Conservation (phyloP, 2,888 invertebrate species). For the Drosophila kuntzei region DNA sequence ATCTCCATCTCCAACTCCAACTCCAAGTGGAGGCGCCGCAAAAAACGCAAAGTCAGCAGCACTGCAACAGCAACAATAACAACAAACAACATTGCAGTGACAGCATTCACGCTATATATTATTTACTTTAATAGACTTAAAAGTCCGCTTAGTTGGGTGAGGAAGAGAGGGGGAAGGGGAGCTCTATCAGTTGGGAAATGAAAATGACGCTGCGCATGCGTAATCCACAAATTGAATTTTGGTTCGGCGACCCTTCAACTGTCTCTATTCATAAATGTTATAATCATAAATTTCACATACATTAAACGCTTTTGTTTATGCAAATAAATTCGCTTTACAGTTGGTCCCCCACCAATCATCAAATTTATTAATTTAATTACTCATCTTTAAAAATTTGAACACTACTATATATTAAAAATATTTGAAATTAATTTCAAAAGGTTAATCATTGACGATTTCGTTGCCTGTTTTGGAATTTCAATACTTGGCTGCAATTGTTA, state of each 20-base stretch:
- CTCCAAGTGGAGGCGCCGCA: conserved; percentile 50
- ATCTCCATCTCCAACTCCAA: conserved; percentile 22
- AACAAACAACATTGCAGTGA: conserved; percentile 49
- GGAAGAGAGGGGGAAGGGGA: not conserved
- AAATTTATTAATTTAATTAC: conserved; percentile 33
- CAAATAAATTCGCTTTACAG: conserved; percentile 40
- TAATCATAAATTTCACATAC: conserved; percentile 61
- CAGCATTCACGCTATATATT: conserved; percentile 72
- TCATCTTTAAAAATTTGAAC: not conserved
- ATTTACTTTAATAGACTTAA: conserved; percentile 75
- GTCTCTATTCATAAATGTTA: conserved; percentile 56
- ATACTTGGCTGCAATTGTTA: conserved; percentile 52
- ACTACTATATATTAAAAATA: conserved; percentile 1
- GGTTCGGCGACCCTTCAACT: conserved; percentile 64
- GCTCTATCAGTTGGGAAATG: conserved; percentile 63
- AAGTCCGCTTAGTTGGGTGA: conserved; percentile 23
- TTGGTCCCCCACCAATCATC: not conserved
- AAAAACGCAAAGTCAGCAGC: conserved; percentile 68
- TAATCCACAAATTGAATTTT: conserved; percentile 40
- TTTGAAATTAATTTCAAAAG: conserved; percentile 9
- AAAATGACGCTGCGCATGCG: conserved; percentile 42
- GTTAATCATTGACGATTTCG: conserved; percentile 36
- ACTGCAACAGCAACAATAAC: conserved; percentile 29
- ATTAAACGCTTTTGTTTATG: conserved; percentile 43
- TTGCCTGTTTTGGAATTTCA: conserved; percentile 29